Evolutionary conservation across 2,888 invertebrate genomes (phyloP), one percentile per base, ranked within the genome.

Genomic region (Xestoiulus laeticollis): DNA sequence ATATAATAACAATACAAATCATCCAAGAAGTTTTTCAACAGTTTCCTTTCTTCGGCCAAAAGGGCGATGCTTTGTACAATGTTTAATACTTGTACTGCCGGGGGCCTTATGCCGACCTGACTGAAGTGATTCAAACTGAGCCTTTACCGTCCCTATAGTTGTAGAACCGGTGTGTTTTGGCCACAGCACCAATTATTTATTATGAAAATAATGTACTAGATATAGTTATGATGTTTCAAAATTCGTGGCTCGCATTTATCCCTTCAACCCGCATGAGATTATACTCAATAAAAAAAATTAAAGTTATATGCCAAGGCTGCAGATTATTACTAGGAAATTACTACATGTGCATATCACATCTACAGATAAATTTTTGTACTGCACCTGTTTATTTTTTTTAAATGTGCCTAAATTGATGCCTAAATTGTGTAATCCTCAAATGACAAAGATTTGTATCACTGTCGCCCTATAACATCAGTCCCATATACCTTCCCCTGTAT

Each of bases 21-120:
- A n/a, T 19, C 59, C 19, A 59, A n/a, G 59, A 59, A n/a, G 1
- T 0, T 19, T 59, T 59, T 59, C 19, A 59, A 59, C 59, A 59
- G 3, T 59, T 59, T 59, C 59, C 59, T 59, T 19, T 59, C n/a
- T 59, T 59, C 14, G 59, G n/a, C 59, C 59, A 59, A 59, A 59
- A 59, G 59, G 59, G 59, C n/a, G 59, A 59, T n/a, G 59, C 3
- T 12, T 59, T 59, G 59, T n/a, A n/a, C 59, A 59, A 59, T 59
- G 59, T 59, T 59, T 59, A n/a, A 59, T 59, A 59, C 59, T 59
- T n/a, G 59, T 59, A 59, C n/a, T 59, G 59, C 59, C 59, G 59
- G 59, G n/a, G 59, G 59, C 59, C 12, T n/a, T 19, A 59, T n/a
- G 59, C 59, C 59, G 59, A 59, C 59, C 59, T 59, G n/a, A n/a